These are phyloP conservation scores for Oncorhynchus nerka DNA, from an alignment of 2,113 vertebrate species.

Conservation along the genomic window DNA sequence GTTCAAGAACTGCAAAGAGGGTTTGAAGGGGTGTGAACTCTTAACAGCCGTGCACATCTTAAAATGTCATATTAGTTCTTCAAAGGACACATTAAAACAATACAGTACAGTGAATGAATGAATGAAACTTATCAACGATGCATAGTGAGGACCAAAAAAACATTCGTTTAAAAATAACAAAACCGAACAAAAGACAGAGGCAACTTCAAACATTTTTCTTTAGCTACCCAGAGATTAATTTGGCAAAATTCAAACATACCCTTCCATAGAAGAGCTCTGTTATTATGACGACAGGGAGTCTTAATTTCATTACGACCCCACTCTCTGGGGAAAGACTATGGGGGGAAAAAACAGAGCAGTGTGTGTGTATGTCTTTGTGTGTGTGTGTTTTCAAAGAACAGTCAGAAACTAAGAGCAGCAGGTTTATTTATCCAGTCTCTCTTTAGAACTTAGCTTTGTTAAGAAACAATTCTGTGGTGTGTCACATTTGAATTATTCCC, in stretches of 20 bases:
- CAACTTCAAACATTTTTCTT: neutral
- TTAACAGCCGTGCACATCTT: too few species aligned
- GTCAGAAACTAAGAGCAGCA: slow-evolving; percentile 15
- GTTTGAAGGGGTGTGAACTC: too few species aligned
- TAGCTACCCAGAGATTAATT: neutral
- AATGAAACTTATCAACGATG: too few species aligned
- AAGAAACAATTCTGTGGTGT: slow-evolving; percentile 2
- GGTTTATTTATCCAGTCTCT: slow-evolving; percentile 12
- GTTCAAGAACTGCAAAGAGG: neutral
- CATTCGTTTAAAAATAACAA: neutral
- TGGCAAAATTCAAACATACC: neutral
- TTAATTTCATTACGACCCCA: neutral
- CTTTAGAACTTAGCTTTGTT: slow-evolving; percentile 17
- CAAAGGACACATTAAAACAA: too few species aligned
- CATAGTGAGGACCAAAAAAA: neutral
- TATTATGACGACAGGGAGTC: neutral
- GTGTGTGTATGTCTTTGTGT: neutral
- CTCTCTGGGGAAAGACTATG: neutral
- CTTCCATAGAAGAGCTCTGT: neutral
- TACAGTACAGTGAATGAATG: too few species aligned
- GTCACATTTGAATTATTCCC: slow-evolving; percentile 35
- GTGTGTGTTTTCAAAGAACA: neutral
- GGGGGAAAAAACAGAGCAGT: slow-evolving; percentile 20
- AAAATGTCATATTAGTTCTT: too few species aligned
- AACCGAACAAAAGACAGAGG: neutral